phyloP scores from a whole-genome alignment of 2,797 vertebrate genomes.

The Poeciliopsis infans region DNA sequence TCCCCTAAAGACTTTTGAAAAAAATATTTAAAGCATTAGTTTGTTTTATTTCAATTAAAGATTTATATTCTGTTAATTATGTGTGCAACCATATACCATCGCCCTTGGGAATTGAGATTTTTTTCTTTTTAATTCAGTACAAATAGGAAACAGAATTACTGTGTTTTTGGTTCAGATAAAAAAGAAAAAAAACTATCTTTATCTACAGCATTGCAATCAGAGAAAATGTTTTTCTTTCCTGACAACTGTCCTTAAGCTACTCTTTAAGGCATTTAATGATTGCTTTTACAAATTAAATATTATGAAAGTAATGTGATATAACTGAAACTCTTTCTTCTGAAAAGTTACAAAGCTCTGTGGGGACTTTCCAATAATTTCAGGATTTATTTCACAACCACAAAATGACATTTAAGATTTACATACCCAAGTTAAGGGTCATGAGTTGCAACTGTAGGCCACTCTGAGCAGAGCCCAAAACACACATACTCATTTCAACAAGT shows the following conservation, averaged over 20 bases:
- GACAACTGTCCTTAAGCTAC: neutral
- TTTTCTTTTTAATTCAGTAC: neutral
- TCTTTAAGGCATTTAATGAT: neutral
- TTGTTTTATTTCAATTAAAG: neutral
- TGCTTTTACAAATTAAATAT: neutral
- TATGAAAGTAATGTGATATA: neutral
- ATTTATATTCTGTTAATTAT: neutral
- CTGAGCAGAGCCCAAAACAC: conserved; percentile 2
- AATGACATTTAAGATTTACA: conserved; percentile 12
- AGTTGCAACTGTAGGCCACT: conserved; percentile 8
- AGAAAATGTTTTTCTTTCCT: conserved; percentile 4
- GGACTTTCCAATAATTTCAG: neutral
- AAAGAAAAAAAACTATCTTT: neutral
- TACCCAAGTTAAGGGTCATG: neutral
- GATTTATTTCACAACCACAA: neutral
- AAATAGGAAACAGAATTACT: neutral
- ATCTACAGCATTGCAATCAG: conserved; percentile 10
- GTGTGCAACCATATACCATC: neutral
- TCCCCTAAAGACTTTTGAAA: neutral
- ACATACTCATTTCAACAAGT: conserved; percentile 25
- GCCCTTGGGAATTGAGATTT: neutral
- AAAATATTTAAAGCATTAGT: neutral
- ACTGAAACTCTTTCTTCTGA: neutral
- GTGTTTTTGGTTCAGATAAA: neutral
- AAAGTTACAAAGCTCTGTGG: neutral